Base-by-base conservation (phyloP, 2,113 vertebrate species). In the Phodopus roborovskii region DNA sequence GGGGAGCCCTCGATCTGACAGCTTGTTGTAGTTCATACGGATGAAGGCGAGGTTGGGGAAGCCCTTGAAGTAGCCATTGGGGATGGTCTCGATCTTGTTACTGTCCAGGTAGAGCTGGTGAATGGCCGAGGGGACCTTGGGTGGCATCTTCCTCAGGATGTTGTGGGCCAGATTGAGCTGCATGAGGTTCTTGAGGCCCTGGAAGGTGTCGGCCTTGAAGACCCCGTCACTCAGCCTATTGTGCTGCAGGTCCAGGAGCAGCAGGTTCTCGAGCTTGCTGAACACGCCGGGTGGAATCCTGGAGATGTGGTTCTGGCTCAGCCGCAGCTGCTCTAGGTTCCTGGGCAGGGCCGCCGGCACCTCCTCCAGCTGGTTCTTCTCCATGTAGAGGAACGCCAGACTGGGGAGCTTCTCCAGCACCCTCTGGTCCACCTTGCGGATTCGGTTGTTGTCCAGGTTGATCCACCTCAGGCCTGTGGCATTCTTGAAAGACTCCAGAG, bases 121-220 rank as follows among this genome's bases (percentile, higher is more conserved):
- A 79, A 99, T 97, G 94, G 98, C 98, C 0, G 20, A 94, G 26
- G 99, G 99, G 9, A 99, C 97, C 2, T 99, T 99, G 0, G 98
- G 97, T 0, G 99, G 99, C 99, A 99, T 99, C 98, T 99, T 99
- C 85, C 98, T 98, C 94, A 99, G 98, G 95, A 97, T 98, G 92
- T 99, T 99, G 98, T 99, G 99, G 33, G 99, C 99, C 83, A 99
- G 97, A 94, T 99, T 99, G 94, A 99, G 99, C 97, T 99, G 99
- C 98, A 99, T 98, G 95, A 99, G 99, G 97, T 97, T 99, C 95
- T 98, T 99, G 93, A 99, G 99, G 97, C 99, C 99, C 95, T 99
- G 99, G 96, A 99, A 99, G 58, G 98, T 99, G 97, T 99, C 99
- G 17, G 98, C 98, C 95, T 99, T 99, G 97, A 99, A 98, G 97